Conservation (phyloP, 2,797 vertebrate species). For the Poeciliopsis turneri region DNA sequence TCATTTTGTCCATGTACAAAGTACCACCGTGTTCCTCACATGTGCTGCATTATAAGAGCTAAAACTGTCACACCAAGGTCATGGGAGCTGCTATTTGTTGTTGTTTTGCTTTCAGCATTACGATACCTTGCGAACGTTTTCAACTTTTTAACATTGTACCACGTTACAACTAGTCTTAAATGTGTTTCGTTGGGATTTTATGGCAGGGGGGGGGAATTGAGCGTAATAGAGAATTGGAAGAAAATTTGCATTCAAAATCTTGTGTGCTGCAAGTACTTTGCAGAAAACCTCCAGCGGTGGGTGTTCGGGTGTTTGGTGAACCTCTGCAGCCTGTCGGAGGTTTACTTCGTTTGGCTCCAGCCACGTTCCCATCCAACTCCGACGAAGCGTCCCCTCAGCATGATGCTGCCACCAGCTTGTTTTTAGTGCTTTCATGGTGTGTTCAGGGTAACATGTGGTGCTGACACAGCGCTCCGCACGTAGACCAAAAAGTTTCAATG, state of each 20-base stretch:
- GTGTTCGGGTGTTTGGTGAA: background rate
- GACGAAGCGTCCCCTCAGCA: background rate
- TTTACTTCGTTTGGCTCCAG: background rate
- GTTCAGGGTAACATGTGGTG: background rate
- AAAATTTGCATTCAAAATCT: background rate
- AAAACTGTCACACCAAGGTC: constrained; percentile 39
- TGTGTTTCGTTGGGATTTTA: background rate
- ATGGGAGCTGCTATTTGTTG: constrained; percentile 3
- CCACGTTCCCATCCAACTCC: background rate
- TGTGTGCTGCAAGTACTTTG: background rate
- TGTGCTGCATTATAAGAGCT: constrained; percentile 54
- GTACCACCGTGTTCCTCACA: constrained; percentile 29
- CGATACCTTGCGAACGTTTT: background rate
- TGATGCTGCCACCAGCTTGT: background rate
- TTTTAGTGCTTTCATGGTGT: background rate
- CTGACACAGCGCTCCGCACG: background rate
- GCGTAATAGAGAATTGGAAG: background rate
- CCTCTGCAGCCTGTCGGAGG: background rate
- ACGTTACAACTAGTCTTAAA: background rate
- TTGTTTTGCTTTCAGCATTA: background rate
- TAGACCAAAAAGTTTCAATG: background rate
- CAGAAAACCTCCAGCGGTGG: background rate
- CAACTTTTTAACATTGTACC: background rate
- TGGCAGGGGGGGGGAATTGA: rapidly evolving
- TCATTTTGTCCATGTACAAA: constrained; percentile 40